Evolutionary conservation across 2,113 vertebrate genomes (phyloP).

Genomic region (Sigmodon hispidus): DNA sequence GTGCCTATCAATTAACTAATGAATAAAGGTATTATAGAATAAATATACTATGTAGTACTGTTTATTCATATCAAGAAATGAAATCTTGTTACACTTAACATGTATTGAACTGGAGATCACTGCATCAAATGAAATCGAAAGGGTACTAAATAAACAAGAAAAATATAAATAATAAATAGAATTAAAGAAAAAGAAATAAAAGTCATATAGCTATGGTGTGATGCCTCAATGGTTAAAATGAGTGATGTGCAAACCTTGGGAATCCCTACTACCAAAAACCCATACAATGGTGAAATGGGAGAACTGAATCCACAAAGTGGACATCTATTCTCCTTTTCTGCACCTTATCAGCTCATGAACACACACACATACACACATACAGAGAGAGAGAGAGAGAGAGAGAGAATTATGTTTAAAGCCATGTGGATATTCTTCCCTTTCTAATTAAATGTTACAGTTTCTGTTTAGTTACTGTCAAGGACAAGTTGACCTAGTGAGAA

Average conservation of each 20-base stretch:
- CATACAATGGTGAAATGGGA: background rate
- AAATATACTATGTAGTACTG: background rate
- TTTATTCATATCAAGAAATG: background rate
- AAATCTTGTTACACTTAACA: background rate
- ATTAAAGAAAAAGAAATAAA: background rate
- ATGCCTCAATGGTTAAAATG: background rate
- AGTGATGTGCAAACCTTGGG: background rate
- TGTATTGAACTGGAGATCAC: background rate
- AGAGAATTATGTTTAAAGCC: background rate
- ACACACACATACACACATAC: background rate
- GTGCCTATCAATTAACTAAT: background rate
- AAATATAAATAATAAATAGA: background rate
- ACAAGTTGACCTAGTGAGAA: background rate
- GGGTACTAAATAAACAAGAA: background rate
- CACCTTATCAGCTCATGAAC: background rate
- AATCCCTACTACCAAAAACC: background rate
- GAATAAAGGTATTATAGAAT: background rate
- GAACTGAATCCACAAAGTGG: background rate
- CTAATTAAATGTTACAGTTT: slow-evolving; percentile 33
- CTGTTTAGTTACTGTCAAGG: background rate
- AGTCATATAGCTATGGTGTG: background rate
- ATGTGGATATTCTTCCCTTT: background rate
- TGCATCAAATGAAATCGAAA: background rate
- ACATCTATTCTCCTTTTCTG: background rate
- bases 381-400: too few relatives aligned